A percentile compares a stretch with the other conserved stretches of the same genome.
Conservation (phyloP, 2,113 vertebrate species). For the Notarius quadriscutis region DNA sequence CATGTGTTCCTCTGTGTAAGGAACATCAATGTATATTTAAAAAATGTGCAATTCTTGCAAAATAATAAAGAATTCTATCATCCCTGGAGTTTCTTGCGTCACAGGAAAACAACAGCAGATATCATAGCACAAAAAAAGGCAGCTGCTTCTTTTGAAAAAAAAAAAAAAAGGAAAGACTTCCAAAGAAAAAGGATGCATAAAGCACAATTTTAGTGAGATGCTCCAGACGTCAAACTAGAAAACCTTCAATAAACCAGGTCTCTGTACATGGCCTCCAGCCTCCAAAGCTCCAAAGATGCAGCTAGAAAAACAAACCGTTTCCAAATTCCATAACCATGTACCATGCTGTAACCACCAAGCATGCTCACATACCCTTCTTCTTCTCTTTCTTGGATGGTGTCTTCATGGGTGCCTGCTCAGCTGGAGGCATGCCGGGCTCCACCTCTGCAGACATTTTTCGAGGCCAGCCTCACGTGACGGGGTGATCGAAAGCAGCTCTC, state of each 20-base stretch:
- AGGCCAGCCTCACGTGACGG: constrained; percentile 43
- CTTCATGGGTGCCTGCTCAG: constrained; percentile 52
- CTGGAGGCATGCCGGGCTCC: constrained; percentile 49
- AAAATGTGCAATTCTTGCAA: neutral
- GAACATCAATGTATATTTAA: constrained; percentile 10
- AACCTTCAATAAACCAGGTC: constrained; percentile 18
- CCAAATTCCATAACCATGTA: constrained; percentile 16
- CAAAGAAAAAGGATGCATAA: constrained; percentile 2
- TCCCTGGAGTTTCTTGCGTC: neutral
- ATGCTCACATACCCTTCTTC: constrained; percentile 50
- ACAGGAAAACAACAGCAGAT: neutral
- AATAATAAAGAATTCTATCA: constrained; percentile 11
- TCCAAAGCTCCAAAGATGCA: constrained; percentile 16
- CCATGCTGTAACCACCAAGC: neutral
- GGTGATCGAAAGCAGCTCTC: constrained; percentile 34
- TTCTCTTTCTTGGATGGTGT: constrained; percentile 55
- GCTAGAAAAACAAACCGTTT: constrained; percentile 16
- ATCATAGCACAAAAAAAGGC: neutral
- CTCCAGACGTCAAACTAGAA: neutral
- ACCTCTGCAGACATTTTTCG: constrained; percentile 56
- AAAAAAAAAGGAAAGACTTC: neutral
- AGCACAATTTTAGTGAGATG: neutral
- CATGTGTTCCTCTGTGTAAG: neutral
- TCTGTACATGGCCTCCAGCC: constrained; percentile 7
- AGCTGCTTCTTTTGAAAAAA: neutral